Conservation (phyloP, 2,888 invertebrate species). For the Agrotis puta region DNA sequence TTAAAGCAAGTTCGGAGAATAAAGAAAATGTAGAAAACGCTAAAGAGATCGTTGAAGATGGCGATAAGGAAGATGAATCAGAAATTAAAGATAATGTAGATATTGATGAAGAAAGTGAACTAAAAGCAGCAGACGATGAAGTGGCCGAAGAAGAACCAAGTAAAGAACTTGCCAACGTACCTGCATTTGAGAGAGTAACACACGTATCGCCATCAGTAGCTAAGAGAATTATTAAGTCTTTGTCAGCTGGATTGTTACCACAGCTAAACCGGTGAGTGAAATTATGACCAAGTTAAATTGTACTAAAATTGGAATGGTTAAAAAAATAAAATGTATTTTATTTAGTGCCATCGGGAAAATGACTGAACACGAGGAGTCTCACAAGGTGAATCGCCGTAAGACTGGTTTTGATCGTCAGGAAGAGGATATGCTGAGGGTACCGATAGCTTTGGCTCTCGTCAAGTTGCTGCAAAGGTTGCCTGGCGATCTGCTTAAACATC, state of each 20-base stretch:
- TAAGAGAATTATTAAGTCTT: conserved; percentile 93
- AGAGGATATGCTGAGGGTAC: conserved; percentile 97
- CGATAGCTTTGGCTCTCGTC: conserved; percentile 97
- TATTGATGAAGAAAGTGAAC: conserved; percentile 75
- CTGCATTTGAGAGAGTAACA: conserved; percentile 86
- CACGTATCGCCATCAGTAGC: conserved; percentile 93
- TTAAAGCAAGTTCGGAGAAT: conserved; percentile 65
- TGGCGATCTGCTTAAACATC: conserved; percentile 93
- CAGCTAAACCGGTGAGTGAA: conserved; percentile 93
- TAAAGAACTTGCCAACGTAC: conserved; percentile 77
- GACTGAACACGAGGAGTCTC: conserved; percentile 94
- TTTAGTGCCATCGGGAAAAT: conserved; percentile 87
- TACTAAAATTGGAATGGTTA: background rate
- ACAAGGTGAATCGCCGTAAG: conserved; percentile 94
- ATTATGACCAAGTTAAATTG: background rate
- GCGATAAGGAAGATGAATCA: conserved; percentile 57
- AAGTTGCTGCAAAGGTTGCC: conserved; percentile 97
- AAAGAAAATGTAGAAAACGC: conserved; percentile 59
- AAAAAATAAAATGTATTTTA: background rate
- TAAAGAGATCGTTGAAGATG: conserved; percentile 56
- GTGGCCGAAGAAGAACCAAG: conserved; percentile 75
- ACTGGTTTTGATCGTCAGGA: conserved; percentile 94
- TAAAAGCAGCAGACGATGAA: conserved; percentile 84
- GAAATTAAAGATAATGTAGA: conserved; percentile 73
- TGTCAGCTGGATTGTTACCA: conserved; percentile 94